phyloP scores from a whole-genome alignment of 2,888 invertebrate genomes.

The Tachystola acroxantha region DNA sequence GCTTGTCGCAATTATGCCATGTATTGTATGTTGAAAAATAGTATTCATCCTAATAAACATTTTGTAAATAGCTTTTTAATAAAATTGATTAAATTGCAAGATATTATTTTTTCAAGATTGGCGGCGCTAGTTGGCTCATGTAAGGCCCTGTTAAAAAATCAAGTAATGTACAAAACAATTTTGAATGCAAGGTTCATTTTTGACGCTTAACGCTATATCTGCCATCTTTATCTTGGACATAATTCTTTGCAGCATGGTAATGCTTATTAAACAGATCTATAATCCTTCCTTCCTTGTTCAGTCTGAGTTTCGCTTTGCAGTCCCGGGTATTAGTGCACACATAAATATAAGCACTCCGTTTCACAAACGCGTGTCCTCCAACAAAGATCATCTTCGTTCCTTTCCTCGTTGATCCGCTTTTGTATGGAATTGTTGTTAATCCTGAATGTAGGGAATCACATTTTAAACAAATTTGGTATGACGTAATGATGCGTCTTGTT shows the following conservation, averaged over 20 bases:
- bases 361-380: constrained; percentile 15
- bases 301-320: constrained; percentile 31
- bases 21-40: too few species aligned
- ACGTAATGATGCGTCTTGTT: too few species aligned
- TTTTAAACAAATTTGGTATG: too few species aligned
- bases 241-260: constrained; percentile 15
- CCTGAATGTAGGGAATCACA: background rate
- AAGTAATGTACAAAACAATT: too few species aligned
- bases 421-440: background rate
- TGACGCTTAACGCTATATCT: background rate
- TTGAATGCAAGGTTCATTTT: too few species aligned
- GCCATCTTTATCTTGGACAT: constrained; percentile 3
- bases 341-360: constrained; percentile 10
- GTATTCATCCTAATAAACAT: too few species aligned
- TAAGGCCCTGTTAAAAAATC: too few species aligned
- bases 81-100: too few species aligned
- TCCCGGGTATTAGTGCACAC: constrained; percentile 12
- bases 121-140: too few species aligned
- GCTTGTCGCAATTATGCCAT: too few species aligned
- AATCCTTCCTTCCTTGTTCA: constrained; percentile 16
- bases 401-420: constrained; percentile 8
- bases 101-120: too few species aligned
- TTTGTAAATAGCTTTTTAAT: too few species aligned
- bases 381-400: constrained; percentile 18
- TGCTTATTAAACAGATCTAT: constrained; percentile 17